Evolutionary conservation across 2,113 vertebrate genomes (phyloP), one percentile per base, ranked within the genome.

Genomic region (Nerophis ophidion): DNA sequence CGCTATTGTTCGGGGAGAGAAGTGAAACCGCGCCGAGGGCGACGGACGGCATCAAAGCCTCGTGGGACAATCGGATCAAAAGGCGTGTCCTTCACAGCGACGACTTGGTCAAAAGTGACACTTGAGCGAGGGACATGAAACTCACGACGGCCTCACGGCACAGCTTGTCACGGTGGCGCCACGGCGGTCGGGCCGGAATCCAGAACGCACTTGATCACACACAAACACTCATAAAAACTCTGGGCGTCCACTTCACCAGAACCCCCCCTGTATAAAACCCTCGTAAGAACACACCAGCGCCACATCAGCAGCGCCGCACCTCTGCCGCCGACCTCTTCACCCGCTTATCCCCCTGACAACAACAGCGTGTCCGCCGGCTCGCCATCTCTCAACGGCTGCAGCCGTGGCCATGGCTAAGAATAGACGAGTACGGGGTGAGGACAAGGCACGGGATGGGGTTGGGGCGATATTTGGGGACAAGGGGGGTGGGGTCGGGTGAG

Each of bases 321-420:
- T 87, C 68, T 50, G n/a, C 26, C 19, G 38, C 14, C 48, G 83
- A 80, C 81, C 87, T 81, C 75, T 83, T 81, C 82, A 81, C 82
- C 80, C 75, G 47, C 82, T 86, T 80, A 85, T 88, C 84, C 50
- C 48, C 57, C 66, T 57, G 73, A 85, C 84, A 82, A 73, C 79
- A 78, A 80, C 77, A 58, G 73, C 82, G 82, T 82, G 86, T 84
- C 79, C 66, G 10, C 58, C 61, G 68, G 79, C 73, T 70, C 75
- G 73, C 66, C 82, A 56, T 83, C 84, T 74, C 84, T 82, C 71
- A 76, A 74, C 84, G 80, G 77, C 75, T 51, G 66, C 64, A 70
- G 84, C 75, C 79, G 60, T 66, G 58, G 58, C 60, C 63, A 3
- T 1, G 8, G 6, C 57, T 87, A 91, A 88, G 86, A 88, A 87